Base-by-base conservation (phyloP, 2,888 invertebrate species). In the Drosophila incognita region DNA sequence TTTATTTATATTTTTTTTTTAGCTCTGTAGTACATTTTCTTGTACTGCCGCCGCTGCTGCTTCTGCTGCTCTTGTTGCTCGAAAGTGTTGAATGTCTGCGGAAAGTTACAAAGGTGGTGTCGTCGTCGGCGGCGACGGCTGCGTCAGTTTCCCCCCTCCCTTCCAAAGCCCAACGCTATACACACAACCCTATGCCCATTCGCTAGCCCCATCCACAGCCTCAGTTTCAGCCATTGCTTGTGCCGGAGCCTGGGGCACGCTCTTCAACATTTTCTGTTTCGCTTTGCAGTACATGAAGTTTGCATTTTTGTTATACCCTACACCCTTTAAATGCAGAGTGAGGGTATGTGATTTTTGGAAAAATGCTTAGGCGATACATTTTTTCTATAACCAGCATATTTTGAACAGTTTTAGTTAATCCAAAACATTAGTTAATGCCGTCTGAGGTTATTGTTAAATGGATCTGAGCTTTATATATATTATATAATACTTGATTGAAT, bases 71-170 rank as follows among this genome's bases (percentile, higher is more conserved):
- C 74, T 74, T 81, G 79, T 75, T 69, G 77, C 79, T 74, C 71
- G 81, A 80, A 83, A 84, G 81, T 84, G 83, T 82, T 84, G 84
- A 82, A 83, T 82, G 84, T 83, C 84, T 83, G 83, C 81, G 84
- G 74, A 82, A 83, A 84, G 82, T 82, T 84, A 81, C 81, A 84
- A 81, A 83, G 82, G 79, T 82, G 84, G 69, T 79, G 82, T 76
- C 72, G 82, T 69, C 69, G 79, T 72, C 60, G 53, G 10, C 61
- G 62, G 15, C 42, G 57, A 24, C 61, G 53, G 15, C 53, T 40
- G 24, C 58, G 59, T 24, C 51, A 15, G 24, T 46, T 7, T 15
- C 21, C 8, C 40, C 38, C 15, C 27, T 42, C 33, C 48, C 40
- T 7, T 56, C 24, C 10, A 8, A 46, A 7, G 1, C 15, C 8